Percentiles rank a stretch among this genome's conserved stretches.
phyloP scores from a whole-genome alignment of 2,113 vertebrate species.

The Uropsilus gracilis region DNA sequence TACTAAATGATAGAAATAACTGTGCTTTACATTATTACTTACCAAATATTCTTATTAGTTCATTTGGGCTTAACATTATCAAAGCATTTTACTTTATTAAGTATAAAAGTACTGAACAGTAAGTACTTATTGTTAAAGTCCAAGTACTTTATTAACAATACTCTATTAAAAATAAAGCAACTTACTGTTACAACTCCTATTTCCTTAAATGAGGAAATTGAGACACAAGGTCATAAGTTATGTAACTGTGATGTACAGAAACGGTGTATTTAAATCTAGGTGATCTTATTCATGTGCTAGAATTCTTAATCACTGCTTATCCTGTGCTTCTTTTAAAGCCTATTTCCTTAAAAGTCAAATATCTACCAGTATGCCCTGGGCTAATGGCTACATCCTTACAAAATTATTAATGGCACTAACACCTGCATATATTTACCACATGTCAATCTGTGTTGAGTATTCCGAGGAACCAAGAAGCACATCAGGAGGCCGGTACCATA shows the following conservation, averaged over 20 bases:
- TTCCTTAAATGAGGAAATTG: slow-evolving; percentile 9
- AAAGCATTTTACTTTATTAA: too few relatives aligned
- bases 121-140: too few relatives aligned
- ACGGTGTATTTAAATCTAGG: neutral
- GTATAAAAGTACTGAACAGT: too few relatives aligned
- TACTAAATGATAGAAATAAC: neutral
- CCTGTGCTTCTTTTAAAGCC: neutral
- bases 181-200: neutral
- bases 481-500: slow-evolving; percentile 98
- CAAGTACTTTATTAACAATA: too few relatives aligned
- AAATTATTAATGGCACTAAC: neutral
- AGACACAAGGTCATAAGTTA: neutral
- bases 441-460: slow-evolving; percentile 98
- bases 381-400: neutral
- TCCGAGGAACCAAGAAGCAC: slow-evolving; percentile 97
- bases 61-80: neutral
- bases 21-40: neutral
- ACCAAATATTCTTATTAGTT: slow-evolving; percentile 4
- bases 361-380: neutral
- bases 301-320: neutral
- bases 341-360: slow-evolving; percentile 22
- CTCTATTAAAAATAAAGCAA: too few relatives aligned
- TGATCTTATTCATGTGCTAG: neutral
- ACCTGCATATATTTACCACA: slow-evolving; percentile 91
- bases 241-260: neutral